A percentile compares a stretch with the other conserved stretches of the same genome.
phyloP scores from a whole-genome alignment of 2,888 invertebrate genomes.

The Brachypterus glaber region DNA sequence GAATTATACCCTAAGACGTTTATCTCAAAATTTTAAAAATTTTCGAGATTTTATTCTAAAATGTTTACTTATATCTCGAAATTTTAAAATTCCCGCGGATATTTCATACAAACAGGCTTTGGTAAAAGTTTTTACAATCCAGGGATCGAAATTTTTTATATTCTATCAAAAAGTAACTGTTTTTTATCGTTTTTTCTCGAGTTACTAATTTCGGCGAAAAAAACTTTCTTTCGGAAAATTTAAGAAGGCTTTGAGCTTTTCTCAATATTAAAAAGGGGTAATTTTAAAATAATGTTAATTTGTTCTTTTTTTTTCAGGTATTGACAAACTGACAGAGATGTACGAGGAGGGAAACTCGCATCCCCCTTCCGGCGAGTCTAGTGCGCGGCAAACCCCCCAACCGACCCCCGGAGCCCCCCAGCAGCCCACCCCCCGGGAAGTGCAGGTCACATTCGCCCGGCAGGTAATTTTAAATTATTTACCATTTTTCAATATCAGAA shows the following conservation, averaged over 20 bases:
- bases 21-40: no score
- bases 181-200: neutral
- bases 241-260: neutral
- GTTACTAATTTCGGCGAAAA: no score
- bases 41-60: no score
- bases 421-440: constrained; percentile 29
- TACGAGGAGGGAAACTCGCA: constrained; percentile 37
- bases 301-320: constrained; percentile 30
- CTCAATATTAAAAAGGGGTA: constrained; percentile 1
- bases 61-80: no score
- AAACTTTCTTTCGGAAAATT: neutral
- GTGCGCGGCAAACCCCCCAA: constrained; percentile 44
- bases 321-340: constrained; percentile 39
- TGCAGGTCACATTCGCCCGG: constrained; percentile 35
- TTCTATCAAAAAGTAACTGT: neutral
- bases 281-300: constrained; percentile 7
- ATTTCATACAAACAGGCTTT: no score
- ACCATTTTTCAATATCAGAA: no score
- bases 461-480: no score
- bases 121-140: no score
- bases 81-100: no score
- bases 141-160: no score
- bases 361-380: constrained; percentile 41
- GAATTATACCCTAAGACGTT: no score
- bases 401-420: constrained; percentile 20